Evolutionary conservation across 2,888 invertebrate genomes (phyloP), one percentile per base, ranked within the genome.

Genomic region (Notodonta dromedarius): DNA sequence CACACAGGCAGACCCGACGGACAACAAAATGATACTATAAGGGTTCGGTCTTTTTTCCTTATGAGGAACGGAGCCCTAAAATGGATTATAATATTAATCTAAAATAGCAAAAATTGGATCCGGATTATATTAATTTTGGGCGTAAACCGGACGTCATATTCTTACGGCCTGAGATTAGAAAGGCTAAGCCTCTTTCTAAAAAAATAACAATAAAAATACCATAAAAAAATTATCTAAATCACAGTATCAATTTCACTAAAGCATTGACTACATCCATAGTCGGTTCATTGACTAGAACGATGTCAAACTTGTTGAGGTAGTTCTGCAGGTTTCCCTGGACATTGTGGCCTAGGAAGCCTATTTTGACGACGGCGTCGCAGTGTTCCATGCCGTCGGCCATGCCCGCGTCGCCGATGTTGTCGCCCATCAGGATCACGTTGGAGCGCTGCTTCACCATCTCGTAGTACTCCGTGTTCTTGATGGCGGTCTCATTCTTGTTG

Each of bases 401-500:
- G 24, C 95, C 94, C 0, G 98, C 96, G 90, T 99, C 99, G 0
- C 99, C 99, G 0, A 98, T 89, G 0, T 97, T 97, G 86, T 99
- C 99, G 0, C 99, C 99, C 95, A 99, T 94, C 0, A 99, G 94
- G 40, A 99, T 94, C 0, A 98, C 96, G 86, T 99, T 98, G 67
- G 94, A 94, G 16, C 98, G 94, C 57, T 94, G 91, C 61, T 94
- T 94, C 0, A 97, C 94, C 78, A 95, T 87, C 58, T 96, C 94
- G 84, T 97, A 97, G 87, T 98, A 98, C 57, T 97, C 96, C 0
- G 96, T 95, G 59, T 96, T 95, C 78, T 96, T 95, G 42, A 99
- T 94, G 0, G 96, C 97, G 6, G 96, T 95, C 85, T 98, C 98
- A 82, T 98, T 98, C 90, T 99, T 99, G 88, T 99, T 99, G 86